Percentiles rank a stretch among this genome's conserved stretches.
Conservation (phyloP, 2,888 invertebrate genomes). For the Drosophila kambysellisi region DNA sequence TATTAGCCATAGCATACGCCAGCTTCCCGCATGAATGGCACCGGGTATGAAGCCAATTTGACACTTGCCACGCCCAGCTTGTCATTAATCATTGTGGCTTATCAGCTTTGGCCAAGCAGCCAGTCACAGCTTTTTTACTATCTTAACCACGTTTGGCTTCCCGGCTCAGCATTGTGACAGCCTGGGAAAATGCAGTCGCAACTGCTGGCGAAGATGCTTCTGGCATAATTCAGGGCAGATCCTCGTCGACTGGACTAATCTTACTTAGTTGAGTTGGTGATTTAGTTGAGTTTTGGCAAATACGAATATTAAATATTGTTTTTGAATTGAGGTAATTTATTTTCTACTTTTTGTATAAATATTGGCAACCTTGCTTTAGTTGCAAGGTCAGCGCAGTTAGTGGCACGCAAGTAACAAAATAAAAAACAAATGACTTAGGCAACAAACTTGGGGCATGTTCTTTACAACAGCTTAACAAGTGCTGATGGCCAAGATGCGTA, state of each 20-base stretch:
- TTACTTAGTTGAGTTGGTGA: background rate
- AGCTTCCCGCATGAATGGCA: constrained; percentile 41
- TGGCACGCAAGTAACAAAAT: constrained; percentile 28
- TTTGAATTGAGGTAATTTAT: background rate
- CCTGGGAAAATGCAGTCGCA: constrained; percentile 10
- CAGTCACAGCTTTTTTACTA: background rate
- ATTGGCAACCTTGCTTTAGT: background rate
- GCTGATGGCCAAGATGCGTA: constrained; percentile 50
- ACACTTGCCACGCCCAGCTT: constrained; percentile 70
- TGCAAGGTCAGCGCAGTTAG: constrained; percentile 37
- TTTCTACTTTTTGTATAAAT: background rate
- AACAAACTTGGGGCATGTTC: constrained; percentile 47
- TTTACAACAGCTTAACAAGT: constrained; percentile 45
- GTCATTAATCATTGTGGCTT: constrained; percentile 70
- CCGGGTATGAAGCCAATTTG: constrained; percentile 54
- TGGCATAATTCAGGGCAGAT: background rate
- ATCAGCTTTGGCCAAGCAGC: constrained; percentile 5
- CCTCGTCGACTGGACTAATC: background rate
- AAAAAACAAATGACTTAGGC: constrained; percentile 51
- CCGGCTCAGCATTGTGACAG: background rate
- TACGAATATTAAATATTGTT: background rate
- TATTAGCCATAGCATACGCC: background rate
- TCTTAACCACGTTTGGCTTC: background rate
- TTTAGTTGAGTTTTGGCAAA: background rate
- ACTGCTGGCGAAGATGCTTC: background rate